Evolutionary conservation across 2,797 vertebrate genomes (phyloP).

Genomic region (Acridotheres tristis): DNA sequence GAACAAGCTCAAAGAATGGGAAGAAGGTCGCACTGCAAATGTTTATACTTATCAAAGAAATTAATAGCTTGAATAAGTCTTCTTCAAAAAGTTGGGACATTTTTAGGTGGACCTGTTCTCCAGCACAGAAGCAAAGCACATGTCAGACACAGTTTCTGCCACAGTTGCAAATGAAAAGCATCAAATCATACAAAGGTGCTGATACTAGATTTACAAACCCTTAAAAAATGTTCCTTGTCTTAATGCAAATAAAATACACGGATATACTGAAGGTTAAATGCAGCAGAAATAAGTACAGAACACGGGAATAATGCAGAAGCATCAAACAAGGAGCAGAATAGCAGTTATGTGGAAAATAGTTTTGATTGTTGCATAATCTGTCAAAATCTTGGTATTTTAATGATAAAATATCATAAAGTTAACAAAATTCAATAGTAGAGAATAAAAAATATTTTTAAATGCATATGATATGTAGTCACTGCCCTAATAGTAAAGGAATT

Average conservation of each 20-base stretch:
- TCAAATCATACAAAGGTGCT: not conserved
- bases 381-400: not conserved
- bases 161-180: not conserved
- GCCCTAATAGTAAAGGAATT: slow-evolving; percentile 12
- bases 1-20: not conserved
- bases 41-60: not conserved
- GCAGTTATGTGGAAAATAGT: not conserved
- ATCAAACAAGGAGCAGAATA: not conserved
- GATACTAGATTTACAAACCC: not conserved
- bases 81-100: not conserved
- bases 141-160: not conserved
- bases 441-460: not conserved
- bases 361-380: not conserved
- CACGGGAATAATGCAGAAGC: not conserved
- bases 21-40: not conserved
- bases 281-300: not conserved
- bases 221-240: not conserved
- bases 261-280: not conserved
- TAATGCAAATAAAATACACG: not conserved
- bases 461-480: not conserved
- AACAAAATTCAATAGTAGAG: not conserved
- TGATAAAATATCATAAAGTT: not conserved
- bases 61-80: not conserved
- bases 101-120: not conserved
- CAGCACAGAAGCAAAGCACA: not conserved